Evolutionary conservation across 2,888 invertebrate species (phyloP).

Genomic region (Tanytarsus gracilentus): DNA sequence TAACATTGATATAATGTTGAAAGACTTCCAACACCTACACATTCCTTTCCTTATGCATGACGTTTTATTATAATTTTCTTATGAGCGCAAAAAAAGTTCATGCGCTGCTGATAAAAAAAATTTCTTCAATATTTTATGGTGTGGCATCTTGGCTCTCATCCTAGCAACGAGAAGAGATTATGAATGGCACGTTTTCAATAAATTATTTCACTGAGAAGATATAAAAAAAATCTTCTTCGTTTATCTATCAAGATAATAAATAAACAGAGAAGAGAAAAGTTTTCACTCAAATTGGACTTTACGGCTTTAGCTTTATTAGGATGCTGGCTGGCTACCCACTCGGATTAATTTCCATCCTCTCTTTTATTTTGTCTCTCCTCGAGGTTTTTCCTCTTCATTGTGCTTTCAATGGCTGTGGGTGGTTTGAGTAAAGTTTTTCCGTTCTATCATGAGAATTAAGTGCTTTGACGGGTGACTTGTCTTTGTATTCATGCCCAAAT

Average conservation of each 20-base stretch:
- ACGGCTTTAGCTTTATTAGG: conserved; percentile 24
- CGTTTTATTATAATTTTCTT: too few species aligned
- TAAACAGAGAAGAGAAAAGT: conserved; percentile 18
- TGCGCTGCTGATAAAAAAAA: conserved; percentile 10
- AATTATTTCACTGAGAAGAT: conserved; percentile 16
- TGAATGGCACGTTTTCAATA: conserved; percentile 29
- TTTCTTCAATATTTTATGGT: conserved; percentile 19
- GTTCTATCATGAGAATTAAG: conserved; percentile 5
- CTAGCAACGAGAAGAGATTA: conserved; percentile 10
- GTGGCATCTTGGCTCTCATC: conserved; percentile 20
- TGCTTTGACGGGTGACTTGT: background rate
- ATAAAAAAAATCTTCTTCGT: conserved; percentile 1
- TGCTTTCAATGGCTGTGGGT: background rate
- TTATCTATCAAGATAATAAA: conserved; percentile 23
- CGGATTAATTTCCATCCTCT: conserved; percentile 19
- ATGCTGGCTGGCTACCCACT: conserved; percentile 8
- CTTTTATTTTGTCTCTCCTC: background rate
- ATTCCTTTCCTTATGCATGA: too few species aligned
- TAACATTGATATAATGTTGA: too few species aligned
- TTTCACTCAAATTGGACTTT: conserved; percentile 26
- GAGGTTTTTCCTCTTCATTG: background rate
- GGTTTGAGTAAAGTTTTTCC: background rate
- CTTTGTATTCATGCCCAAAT: conserved; percentile 1
- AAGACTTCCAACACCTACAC: too few species aligned
- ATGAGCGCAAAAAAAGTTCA: conserved; percentile 6